Evolutionary conservation across 2,888 invertebrate genomes (phyloP).

Genomic region (Pegoplata infirma): DNA sequence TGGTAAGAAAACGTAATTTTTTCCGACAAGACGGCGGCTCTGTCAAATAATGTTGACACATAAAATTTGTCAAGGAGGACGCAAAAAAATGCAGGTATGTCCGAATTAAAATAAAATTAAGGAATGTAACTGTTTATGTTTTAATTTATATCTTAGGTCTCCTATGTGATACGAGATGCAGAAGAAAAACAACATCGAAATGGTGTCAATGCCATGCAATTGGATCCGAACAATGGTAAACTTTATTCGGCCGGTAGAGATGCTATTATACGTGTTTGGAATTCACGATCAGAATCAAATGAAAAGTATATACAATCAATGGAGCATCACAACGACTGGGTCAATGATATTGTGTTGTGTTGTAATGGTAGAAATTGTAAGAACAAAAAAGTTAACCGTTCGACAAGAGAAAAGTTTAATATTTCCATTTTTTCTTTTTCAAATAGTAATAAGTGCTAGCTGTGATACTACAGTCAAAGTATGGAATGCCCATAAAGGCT

Average conservation of each 20-base stretch:
- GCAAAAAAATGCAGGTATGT: constrained; percentile 80
- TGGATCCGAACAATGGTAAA: constrained; percentile 91
- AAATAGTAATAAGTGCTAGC: constrained; percentile 98
- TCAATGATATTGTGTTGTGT: constrained; percentile 98
- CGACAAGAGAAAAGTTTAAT: too few species aligned
- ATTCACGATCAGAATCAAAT: constrained; percentile 81
- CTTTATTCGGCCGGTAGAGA: constrained; percentile 95
- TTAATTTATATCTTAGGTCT: constrained; percentile 83
- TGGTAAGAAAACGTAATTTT: constrained; percentile 7
- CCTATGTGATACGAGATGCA: constrained; percentile 98
- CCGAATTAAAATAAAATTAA: not conserved
- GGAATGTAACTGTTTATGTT: constrained; percentile 4
- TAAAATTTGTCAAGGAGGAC: constrained; percentile 78
- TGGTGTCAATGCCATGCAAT: constrained; percentile 96
- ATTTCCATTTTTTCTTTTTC: too few species aligned
- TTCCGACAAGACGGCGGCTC: constrained; percentile 4
- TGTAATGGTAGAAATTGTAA: constrained; percentile 96
- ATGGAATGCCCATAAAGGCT: constrained; percentile 99
- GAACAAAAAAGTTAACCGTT: too few species aligned
- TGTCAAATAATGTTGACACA: constrained; percentile 77
- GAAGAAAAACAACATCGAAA: constrained; percentile 96
- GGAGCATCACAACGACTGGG: constrained; percentile 99
- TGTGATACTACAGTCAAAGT: constrained; percentile 99
- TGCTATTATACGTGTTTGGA: constrained; percentile 97
- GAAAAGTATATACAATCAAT: constrained; percentile 95